A percentile compares a stretch with the other conserved stretches of the same genome.
phyloP scores from a whole-genome alignment of 2,888 invertebrate genomes.

The Calliopum simillimum region DNA sequence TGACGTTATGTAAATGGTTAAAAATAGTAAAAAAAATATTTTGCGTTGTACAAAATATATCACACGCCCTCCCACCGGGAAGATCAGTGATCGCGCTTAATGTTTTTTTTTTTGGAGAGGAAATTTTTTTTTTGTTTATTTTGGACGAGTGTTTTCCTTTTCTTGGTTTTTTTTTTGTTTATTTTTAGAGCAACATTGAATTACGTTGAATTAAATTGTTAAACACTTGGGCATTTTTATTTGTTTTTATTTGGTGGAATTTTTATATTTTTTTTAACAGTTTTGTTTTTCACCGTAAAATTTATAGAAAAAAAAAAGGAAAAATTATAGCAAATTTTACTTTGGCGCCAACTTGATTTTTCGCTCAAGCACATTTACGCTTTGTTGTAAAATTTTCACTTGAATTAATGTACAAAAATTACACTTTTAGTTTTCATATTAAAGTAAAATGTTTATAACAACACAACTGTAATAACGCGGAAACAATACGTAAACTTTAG shows the following conservation, averaged over 20 bases:
- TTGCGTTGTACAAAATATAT: neutral
- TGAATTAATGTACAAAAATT: neutral
- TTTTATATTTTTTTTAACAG: constrained; percentile 1
- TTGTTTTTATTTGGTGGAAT: constrained; percentile 9
- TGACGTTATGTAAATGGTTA: neutral
- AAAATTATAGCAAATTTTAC: neutral
- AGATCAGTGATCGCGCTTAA: neutral
- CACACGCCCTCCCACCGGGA: neutral
- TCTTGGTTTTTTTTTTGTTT: neutral
- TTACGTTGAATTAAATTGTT: constrained; percentile 11
- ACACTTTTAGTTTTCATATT: neutral
- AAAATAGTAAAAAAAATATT: neutral
- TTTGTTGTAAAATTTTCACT: neutral
- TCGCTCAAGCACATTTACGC: neutral
- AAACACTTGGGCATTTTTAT: neutral
- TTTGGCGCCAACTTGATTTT: neutral
- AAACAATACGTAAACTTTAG: neutral
- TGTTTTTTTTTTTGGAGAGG: no score
- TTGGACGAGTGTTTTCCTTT: neutral
- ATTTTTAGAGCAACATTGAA: neutral
- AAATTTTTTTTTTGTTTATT: neutral
- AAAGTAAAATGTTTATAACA: neutral
- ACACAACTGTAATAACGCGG: neutral
- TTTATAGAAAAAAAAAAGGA: no score
- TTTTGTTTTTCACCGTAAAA: neutral